phyloP scores from a whole-genome alignment of 1,140 invertebrate species.

The Kradibia gibbosae region DNA sequence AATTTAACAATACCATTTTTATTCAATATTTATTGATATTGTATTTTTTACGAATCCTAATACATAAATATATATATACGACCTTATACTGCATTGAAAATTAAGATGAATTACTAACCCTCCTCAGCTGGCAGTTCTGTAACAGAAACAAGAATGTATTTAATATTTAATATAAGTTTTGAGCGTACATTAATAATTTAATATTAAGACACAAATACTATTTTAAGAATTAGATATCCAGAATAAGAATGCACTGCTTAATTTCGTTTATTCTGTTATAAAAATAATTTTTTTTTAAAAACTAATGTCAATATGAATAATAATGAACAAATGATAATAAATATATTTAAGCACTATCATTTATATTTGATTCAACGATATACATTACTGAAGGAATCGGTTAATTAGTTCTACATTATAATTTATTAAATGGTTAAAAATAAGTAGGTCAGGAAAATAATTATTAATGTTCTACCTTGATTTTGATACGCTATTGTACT shows the following conservation, averaged over 20 bases:
- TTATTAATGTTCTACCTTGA: no score
- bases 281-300: neutral
- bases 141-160: conserved; percentile 67
- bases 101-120: conserved; percentile 73
- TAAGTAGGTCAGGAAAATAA: neutral
- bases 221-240: neutral
- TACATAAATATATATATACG: conserved; percentile 15
- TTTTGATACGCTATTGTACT: no score
- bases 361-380: neutral
- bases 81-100: neutral
- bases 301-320: neutral
- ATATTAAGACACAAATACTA: neutral
- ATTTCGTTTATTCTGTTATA: neutral
- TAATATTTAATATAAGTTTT: no score
- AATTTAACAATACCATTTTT: neutral
- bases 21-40: conserved; percentile 17
- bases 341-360: neutral
- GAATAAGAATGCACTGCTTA: neutral
- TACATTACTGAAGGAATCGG: neutral
- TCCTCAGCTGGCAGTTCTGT: conserved; percentile 84
- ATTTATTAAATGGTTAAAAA: neutral
- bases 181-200: neutral
- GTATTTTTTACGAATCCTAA: neutral
- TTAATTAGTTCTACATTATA: no score
- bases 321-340: neutral